Evolutionary conservation across 2,888 invertebrate genomes (phyloP), one percentile per base, ranked within the genome.

Genomic region (Limnephilus rhombicus): DNA sequence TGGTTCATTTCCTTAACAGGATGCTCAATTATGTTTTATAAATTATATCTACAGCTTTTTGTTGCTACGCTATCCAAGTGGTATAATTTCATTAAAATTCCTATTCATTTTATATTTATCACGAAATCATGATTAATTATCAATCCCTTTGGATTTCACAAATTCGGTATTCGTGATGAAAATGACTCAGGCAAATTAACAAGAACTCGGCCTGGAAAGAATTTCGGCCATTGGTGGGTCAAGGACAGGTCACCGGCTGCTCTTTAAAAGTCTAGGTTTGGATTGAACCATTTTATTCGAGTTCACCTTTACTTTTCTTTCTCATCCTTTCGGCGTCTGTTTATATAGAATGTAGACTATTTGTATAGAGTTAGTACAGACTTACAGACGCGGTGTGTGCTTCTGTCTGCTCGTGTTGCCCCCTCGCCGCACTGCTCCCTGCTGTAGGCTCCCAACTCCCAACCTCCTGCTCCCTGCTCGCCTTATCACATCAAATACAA

Each of bases 221-320:
- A 31, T 53, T 53, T 13, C 68, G 53, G 34, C 29, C 68, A 68
- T 53, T 37, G 49, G 68, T 68, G 88, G 88, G 88, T 88, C 88
- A 88, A 88, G 88, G 88, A 18, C 88, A 68, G 88, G 88, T 68
- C 88, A 68, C 68, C 41, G 24, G 68, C n/a, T 85, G 85, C 85
- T 37, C 41, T 85, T 85, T 85, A 31, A 45, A 41, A 45, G 18
- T n/a, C 45, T 45, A 45, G 2, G 13, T 53, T 53, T 85, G 37
- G 24, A 82, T 34, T 82, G 82, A 82, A 34, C 85, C 37, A 41
- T n/a, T 34, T 85, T 85, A n/a, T 68, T 24, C 24, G 24, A n/a
- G 68, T 68, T 68, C 24, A 68, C 68, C 24, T 68, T 68, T 68
- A 68, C 68, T 68, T 68, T 68, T n/a, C 24, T n/a, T 68, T 68